Conservation (phyloP, 1,140 invertebrate species). For the Trypoxylus dichotomus region DNA sequence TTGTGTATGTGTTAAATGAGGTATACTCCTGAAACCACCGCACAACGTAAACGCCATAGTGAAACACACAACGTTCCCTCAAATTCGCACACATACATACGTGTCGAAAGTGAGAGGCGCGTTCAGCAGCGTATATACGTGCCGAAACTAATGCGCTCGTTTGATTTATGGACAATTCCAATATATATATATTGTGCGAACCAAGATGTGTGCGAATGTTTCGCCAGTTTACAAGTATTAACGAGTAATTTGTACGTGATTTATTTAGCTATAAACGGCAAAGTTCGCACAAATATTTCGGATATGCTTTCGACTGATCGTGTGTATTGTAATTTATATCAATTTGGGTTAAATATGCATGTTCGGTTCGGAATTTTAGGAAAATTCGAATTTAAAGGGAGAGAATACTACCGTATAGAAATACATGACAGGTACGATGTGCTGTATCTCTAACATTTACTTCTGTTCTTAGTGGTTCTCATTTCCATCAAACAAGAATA, state of each 20-base stretch:
- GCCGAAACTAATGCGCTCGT: background rate
- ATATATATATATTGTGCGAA: background rate
- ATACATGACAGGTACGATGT: no score
- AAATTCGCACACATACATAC: background rate
- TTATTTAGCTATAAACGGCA: background rate
- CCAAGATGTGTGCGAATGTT: constrained; percentile 5
- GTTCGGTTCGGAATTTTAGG: background rate
- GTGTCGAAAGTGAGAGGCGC: background rate
- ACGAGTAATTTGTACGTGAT: background rate
- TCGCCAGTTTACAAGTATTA: background rate
- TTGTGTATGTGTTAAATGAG: constrained; percentile 9
- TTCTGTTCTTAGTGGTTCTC: no score
- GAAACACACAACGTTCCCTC: background rate
- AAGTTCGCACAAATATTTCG: background rate
- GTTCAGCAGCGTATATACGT: background rate
- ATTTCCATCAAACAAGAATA: no score
- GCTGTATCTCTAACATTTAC: no score
- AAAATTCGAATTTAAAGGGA: background rate
- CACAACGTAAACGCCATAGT: constrained; percentile 1
- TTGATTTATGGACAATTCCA: background rate
- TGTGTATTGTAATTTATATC: background rate
- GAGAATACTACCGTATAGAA: constrained; percentile 48
- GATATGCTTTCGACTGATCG: background rate
- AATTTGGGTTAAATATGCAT: background rate
- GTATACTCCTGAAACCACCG: background rate